Percentiles rank a stretch among this genome's conserved stretches.
phyloP scores from a whole-genome alignment of 2,888 invertebrate genomes.

The Melipona beecheii region DNA sequence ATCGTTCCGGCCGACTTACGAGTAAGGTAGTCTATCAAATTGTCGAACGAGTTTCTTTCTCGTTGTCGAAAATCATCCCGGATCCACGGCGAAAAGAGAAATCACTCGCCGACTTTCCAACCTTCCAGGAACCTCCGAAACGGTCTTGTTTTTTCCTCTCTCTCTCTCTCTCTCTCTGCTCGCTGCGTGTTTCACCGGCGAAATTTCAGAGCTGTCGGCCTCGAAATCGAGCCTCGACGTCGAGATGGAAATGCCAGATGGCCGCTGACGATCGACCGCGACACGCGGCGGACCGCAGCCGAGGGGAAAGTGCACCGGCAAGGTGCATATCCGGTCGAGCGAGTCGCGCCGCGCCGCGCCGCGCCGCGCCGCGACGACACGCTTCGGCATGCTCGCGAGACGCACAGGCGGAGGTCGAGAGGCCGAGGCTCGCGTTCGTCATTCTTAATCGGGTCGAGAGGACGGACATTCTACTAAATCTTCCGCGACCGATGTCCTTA shows the following conservation, averaged over 20 bases:
- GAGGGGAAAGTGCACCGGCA: conserved; percentile 61
- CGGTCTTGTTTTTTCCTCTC: conserved; percentile 41
- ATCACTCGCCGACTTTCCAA: conserved; percentile 72
- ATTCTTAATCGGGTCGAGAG: conserved; percentile 67
- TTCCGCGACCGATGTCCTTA: conserved; percentile 62
- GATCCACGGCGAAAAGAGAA: conserved; percentile 66
- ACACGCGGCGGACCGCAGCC: not conserved
- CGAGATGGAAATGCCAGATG: conserved; percentile 59
- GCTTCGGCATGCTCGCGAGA: conserved; percentile 1
- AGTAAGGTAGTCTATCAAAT: not conserved
- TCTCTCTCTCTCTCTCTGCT: conserved; percentile 8
- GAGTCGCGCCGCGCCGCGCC: not conserved
- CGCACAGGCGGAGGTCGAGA: conserved; percentile 55
- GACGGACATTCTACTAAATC: conserved; percentile 68
- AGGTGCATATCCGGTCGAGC: conserved; percentile 45
- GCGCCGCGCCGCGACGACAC: not conserved
- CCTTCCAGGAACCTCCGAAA: conserved; percentile 69
- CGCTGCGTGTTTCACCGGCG: conserved; percentile 39
- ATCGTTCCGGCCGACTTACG: not conserved
- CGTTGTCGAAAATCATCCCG: conserved; percentile 40
- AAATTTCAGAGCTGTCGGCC: conserved; percentile 57
- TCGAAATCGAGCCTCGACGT: conserved; percentile 31
- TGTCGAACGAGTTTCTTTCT: conserved; percentile 1
- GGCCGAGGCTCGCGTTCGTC: conserved; percentile 55
- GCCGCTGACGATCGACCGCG: conserved; percentile 8